Evolutionary conservation across 2,888 invertebrate genomes (phyloP), one percentile per base, ranked within the genome.

Genomic region (Drosophila merina): DNA sequence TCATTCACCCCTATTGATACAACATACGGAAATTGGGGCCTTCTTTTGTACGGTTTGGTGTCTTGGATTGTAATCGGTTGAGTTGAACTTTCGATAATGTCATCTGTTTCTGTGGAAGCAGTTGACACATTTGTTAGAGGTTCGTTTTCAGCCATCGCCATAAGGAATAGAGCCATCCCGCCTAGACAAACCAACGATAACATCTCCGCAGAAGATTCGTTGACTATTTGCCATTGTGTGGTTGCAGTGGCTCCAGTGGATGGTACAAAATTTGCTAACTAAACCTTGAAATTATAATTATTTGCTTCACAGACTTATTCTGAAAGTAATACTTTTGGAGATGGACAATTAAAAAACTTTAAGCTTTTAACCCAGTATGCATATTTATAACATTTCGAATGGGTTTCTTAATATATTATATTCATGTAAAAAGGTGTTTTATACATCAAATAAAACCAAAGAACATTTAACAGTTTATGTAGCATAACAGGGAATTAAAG

Each of bases 1-100:
- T 20, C 31, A 50, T 69, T 59, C 28, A 69, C 26, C 28, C 88
- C 84, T 12, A 88, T 36, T n/a, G 84, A 88, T 4, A 77, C 84
- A 4, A 86, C 30, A 50, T 83, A 88, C 6, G 83, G 57, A 38
- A 45, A 68, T 7, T 20, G 9, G 7, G 12, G 5, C 2, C 12
- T 3, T 1, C 3, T 0, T 3, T 54, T 9, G 20, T 20, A 20
- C 8, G 3, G 10, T 31, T 31, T 20, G 6, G n/a, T 6, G n/a
- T 1, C n/a, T 20, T 2, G 6, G 0, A n/a, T n/a, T 36, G 36
- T 10, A 0, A 4, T 36, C 1, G n/a, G 4, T 36, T 36, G n/a
- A 2, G 12, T 36, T n/a, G 36, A 6, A n/a, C 6, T 10, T 8
- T 55, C 25, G 20, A 9, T 25, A 4, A 25, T 2, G n/a, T 9